These are phyloP conservation scores for Poeciliopsis prolifica DNA, from an alignment of 2,113 vertebrate genomes.

Conservation along the genomic window DNA sequence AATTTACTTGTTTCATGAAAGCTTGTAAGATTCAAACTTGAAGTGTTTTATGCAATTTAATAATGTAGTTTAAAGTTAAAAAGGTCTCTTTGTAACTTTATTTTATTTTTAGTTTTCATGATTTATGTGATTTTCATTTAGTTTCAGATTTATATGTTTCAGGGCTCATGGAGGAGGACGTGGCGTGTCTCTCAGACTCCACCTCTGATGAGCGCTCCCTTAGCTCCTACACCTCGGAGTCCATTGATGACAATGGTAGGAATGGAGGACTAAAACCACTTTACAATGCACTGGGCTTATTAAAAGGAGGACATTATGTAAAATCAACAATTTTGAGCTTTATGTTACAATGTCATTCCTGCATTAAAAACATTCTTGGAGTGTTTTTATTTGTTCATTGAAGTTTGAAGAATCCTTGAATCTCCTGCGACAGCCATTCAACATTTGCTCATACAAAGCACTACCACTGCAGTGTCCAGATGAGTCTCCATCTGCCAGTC, in stretches of 20 bases:
- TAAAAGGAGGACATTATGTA: neutral
- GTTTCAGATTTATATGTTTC: conserved; percentile 50
- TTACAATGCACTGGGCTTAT: neutral
- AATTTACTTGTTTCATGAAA: neutral
- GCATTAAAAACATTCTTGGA: no score
- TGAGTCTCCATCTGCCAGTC: no score
- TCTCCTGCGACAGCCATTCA: no score
- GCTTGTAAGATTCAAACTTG: neutral
- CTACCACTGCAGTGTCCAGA: no score
- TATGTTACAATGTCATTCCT: no score
- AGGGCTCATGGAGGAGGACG: conserved; percentile 84
- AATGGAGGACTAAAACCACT: neutral
- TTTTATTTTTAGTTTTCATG: neutral
- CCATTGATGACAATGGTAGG: conserved; percentile 95
- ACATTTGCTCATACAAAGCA: no score
- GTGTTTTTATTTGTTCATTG: no score
- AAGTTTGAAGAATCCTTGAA: no score
- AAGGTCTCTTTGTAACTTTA: neutral
- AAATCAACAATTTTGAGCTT: no score
- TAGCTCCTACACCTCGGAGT: conserved; percentile 93
- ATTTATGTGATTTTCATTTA: neutral
- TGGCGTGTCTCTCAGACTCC: conserved; percentile 88
- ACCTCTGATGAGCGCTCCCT: conserved; percentile 90
- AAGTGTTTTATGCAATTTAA: neutral
- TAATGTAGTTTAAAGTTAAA: neutral